phyloP scores from a whole-genome alignment of 1,140 invertebrate species.

The Prorops nasuta region DNA sequence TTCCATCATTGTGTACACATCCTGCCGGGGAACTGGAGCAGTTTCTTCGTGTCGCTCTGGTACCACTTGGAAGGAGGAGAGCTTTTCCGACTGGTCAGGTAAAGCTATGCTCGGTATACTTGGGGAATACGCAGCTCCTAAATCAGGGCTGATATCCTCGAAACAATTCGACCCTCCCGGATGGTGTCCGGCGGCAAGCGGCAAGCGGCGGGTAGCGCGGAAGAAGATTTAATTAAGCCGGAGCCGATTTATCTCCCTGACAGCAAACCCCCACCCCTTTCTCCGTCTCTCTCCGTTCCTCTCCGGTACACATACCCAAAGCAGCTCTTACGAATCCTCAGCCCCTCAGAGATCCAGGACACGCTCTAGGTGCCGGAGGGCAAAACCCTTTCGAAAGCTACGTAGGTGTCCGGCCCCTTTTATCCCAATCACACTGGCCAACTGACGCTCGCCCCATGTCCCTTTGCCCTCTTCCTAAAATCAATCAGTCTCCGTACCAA shows the following conservation, averaged over 20 bases:
- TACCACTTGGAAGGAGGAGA: too few relatives aligned
- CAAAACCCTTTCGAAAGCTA: constrained; percentile 30
- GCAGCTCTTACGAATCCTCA: constrained; percentile 42
- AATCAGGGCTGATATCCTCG: constrained; percentile 55
- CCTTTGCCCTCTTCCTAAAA: too few relatives aligned
- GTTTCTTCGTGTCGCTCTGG: too few relatives aligned
- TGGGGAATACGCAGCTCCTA: constrained; percentile 40
- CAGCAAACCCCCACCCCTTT: constrained; percentile 50
- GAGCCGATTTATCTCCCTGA: constrained; percentile 58
- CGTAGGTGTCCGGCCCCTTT: too few relatives aligned
- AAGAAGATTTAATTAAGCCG: constrained; percentile 60
- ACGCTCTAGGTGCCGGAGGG: constrained; percentile 36
- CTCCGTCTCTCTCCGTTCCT: constrained; percentile 24
- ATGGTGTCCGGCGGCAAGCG: constrained; percentile 37
- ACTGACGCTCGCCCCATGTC: too few relatives aligned
- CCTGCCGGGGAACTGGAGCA: too few relatives aligned
- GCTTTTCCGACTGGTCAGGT: too few relatives aligned
- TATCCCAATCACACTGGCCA: too few relatives aligned
- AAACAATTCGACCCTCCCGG: constrained; percentile 50
- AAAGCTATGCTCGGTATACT: too few relatives aligned
- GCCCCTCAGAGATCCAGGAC: constrained; percentile 39
- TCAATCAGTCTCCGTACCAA: too few relatives aligned
- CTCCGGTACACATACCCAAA: too few relatives aligned
- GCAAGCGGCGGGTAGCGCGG: constrained; percentile 39
- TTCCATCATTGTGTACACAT: too few relatives aligned